Evolutionary conservation across 2,113 vertebrate species (phyloP).

Genomic region (Dolichallabes microphthalmus): DNA sequence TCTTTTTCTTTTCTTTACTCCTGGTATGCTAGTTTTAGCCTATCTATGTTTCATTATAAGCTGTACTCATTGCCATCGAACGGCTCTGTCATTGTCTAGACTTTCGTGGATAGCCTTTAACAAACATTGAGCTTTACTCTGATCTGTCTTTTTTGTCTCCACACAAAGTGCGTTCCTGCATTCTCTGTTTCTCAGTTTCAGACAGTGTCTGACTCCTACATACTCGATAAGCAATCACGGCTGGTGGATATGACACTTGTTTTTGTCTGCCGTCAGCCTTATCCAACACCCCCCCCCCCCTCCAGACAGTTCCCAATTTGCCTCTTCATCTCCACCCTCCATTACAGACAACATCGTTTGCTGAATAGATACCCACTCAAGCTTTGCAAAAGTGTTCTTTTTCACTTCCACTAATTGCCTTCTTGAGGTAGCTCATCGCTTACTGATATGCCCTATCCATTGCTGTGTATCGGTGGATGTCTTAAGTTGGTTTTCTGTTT

Average conservation of each 20-base stretch:
- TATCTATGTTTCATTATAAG: neutral
- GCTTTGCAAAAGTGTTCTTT: conserved; percentile 29
- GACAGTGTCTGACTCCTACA: conserved; percentile 40
- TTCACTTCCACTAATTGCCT: conserved; percentile 37
- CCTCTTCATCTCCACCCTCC: conserved; percentile 45
- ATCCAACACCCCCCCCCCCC: neutral
- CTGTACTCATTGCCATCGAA: neutral
- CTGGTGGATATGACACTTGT: conserved; percentile 36
- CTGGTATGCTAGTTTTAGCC: neutral
- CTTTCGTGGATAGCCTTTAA: neutral
- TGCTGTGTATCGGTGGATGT: conserved; percentile 44
- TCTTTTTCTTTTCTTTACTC: conserved; percentile 5
- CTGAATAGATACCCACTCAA: conserved; percentile 30
- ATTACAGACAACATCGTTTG: conserved; percentile 26
- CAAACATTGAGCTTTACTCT: neutral
- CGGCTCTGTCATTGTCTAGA: neutral
- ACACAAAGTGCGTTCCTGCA: neutral
- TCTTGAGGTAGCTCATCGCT: conserved; percentile 49
- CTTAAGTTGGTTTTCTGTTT: conserved; percentile 50
- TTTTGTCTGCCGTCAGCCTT: conserved; percentile 39
- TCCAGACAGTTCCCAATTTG: conserved; percentile 37
- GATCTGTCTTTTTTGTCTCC: neutral
- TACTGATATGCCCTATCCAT: conserved; percentile 43
- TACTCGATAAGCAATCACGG: conserved; percentile 37
- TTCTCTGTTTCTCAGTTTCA: neutral